Conservation (phyloP, 2,888 invertebrate genomes). For the Folsomia manolachei region DNA sequence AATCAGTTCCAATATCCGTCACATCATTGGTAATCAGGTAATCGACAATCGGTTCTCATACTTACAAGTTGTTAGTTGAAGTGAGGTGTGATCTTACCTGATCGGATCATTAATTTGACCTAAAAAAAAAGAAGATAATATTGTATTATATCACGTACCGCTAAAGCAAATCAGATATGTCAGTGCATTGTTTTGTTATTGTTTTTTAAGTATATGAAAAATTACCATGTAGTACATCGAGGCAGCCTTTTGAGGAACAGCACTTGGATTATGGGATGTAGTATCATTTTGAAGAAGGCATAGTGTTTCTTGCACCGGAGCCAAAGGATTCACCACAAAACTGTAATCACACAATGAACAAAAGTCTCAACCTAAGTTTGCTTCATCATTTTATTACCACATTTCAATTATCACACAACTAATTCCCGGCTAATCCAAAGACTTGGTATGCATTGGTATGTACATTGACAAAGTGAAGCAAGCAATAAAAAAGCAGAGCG, state of each 20-base stretch:
- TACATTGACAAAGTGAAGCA: not conserved
- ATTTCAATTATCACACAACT: not conserved
- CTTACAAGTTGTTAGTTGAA: not conserved
- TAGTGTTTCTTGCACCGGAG: constrained; percentile 85
- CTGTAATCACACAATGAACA: constrained; percentile 62
- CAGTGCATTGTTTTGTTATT: too few relatives aligned
- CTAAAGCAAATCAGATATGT: too few relatives aligned
- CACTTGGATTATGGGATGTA: constrained; percentile 82
- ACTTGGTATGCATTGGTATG: too few relatives aligned
- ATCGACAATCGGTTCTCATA: not conserved
- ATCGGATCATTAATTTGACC: constrained; percentile 78
- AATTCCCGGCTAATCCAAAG: not conserved
- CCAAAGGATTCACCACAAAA: constrained; percentile 86
- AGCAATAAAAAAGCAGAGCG: not conserved
- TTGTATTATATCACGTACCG: not conserved
- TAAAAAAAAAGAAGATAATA: not conserved
- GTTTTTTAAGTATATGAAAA: too few relatives aligned
- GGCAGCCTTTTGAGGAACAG: constrained; percentile 74
- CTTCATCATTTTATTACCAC: not conserved
- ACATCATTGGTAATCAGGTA: not conserved
- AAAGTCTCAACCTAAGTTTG: not conserved
- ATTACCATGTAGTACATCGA: constrained; percentile 87
- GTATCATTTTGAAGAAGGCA: constrained; percentile 91
- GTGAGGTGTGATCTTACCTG: constrained; percentile 57
- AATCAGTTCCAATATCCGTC: not conserved